Percentiles rank a stretch among this genome's conserved stretches.
Evolutionary conservation across 2,113 vertebrate genomes (phyloP).

Genomic region (Strix uralensis): DNA sequence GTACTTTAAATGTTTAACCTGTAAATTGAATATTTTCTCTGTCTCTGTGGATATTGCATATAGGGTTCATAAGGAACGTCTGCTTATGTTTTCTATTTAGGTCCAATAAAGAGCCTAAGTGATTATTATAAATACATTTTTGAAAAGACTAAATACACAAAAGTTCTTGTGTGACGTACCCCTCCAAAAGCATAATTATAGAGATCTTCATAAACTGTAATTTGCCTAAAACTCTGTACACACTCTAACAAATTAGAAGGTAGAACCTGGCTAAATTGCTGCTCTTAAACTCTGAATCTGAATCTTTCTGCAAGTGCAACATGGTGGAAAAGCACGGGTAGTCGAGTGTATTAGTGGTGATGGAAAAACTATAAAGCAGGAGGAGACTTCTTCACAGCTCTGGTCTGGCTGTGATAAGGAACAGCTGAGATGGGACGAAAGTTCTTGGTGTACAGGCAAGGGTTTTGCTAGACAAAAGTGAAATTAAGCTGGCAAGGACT

Average conservation of each 20-base stretch:
- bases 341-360: not conserved
- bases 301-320: not conserved
- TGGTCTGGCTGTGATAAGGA: not conserved
- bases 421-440: not conserved
- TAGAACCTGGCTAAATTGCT: not conserved
- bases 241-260: not conserved
- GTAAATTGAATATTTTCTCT: not conserved
- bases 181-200: not conserved
- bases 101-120: not conserved
- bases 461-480: not conserved
- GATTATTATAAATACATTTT: not conserved
- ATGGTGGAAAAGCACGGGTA: not conserved
- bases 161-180: accelerated
- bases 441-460: not conserved
- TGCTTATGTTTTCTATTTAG: not conserved
- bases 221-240: not conserved
- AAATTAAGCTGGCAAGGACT: not conserved
- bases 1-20: not conserved
- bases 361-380: not conserved
- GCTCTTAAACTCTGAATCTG: not conserved
- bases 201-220: not conserved
- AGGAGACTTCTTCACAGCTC: not conserved
- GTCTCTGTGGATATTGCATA: not conserved
- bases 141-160: not conserved
- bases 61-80: not conserved